Evolutionary conservation across 2,113 vertebrate species (phyloP).

Genomic region (Pantherophis guttatus): DNA sequence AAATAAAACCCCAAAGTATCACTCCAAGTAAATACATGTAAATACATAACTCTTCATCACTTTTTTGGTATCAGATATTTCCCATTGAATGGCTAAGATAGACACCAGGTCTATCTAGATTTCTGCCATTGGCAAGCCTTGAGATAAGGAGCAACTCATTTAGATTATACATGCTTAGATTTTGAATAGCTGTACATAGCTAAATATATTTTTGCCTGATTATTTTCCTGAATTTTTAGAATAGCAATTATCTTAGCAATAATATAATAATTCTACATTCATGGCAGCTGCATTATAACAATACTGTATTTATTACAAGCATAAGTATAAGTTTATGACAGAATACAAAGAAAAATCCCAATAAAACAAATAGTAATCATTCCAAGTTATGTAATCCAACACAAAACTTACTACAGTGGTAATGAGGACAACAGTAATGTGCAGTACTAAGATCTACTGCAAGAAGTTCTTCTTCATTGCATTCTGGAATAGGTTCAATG

Average conservation of each 20-base stretch:
- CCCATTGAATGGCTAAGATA: neutral
- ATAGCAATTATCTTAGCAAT: neutral
- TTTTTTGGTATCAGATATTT: neutral
- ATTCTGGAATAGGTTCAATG: conserved; percentile 82
- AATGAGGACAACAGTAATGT: conserved; percentile 86
- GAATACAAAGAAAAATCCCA: neutral
- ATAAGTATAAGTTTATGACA: neutral
- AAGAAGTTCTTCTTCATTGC: conserved; percentile 86
- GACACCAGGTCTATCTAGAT: neutral
- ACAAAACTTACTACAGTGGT: conserved; percentile 84
- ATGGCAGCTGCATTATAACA: neutral
- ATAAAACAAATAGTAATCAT: neutral
- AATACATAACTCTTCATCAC: neutral
- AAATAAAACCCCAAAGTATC: neutral
- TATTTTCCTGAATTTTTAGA: neutral
- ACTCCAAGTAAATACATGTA: neutral
- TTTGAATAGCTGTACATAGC: neutral
- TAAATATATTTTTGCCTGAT: neutral
- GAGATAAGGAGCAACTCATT: neutral
- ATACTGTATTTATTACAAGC: neutral
- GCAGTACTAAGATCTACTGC: conserved; percentile 86
- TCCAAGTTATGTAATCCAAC: neutral
- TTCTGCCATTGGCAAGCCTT: neutral
- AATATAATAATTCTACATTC: neutral
- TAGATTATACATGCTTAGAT: neutral